Percentiles rank a stretch among this genome's conserved stretches.
These are phyloP conservation scores for Macrostomum lignano DNA, from an alignment of 1,140 invertebrate genomes.

Conservation along the genomic window DNA sequence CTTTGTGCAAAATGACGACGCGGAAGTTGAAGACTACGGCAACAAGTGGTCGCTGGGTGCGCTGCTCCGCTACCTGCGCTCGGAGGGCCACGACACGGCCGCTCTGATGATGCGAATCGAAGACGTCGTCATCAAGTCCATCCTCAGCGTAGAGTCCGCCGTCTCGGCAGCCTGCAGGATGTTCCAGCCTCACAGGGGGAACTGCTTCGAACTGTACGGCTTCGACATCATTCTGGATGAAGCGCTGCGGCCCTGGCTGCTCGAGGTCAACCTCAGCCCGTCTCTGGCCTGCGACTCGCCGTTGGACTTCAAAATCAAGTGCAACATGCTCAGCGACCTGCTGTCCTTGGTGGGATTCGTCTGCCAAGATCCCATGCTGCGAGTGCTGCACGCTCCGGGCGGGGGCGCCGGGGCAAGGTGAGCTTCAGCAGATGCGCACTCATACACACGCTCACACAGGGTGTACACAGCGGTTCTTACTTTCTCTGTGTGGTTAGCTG, in stretches of 20 bases:
- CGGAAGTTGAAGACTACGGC: constrained; percentile 29
- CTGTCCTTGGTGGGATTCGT: constrained; percentile 47
- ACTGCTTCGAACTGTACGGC: constrained; percentile 76
- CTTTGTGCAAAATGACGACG: constrained; percentile 22
- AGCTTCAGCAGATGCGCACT: no score
- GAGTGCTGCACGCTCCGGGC: neutral
- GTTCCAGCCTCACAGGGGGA: constrained; percentile 54
- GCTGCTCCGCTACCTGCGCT: constrained; percentile 45
- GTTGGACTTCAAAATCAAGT: constrained; percentile 63
- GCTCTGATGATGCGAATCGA: constrained; percentile 60
- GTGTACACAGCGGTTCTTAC: no score
- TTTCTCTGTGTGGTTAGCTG: no score
- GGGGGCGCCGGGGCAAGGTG: neutral
- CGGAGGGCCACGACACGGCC: constrained; percentile 42
- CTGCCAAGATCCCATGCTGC: constrained; percentile 1
- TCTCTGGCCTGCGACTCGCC: constrained; percentile 59
- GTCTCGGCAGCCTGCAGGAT: constrained; percentile 60
- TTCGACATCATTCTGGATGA: constrained; percentile 75
- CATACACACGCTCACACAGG: no score
- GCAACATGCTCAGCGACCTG: constrained; percentile 56
- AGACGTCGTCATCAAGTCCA: constrained; percentile 66
- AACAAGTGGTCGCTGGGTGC: constrained; percentile 70
- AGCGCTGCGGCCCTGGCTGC: constrained; percentile 59
- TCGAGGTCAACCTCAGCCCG: constrained; percentile 62
- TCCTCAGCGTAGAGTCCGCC: constrained; percentile 57